Percentiles rank a stretch among this genome's conserved stretches.
These are phyloP conservation scores for Plebejus anna DNA, from an alignment of 2,888 invertebrate species.

Conservation along the genomic window DNA sequence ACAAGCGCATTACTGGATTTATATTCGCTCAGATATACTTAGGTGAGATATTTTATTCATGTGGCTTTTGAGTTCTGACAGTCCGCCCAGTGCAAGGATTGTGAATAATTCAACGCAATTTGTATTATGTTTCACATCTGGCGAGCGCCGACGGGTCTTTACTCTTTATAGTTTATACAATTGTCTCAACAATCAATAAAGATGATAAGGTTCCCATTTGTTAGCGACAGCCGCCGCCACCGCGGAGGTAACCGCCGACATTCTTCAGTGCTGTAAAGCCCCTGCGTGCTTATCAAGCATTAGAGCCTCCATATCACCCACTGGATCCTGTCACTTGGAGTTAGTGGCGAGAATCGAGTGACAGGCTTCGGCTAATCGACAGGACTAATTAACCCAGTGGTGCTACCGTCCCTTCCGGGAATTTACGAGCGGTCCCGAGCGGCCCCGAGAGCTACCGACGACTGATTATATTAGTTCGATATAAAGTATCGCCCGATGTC, in stretches of 20 bases:
- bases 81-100: background rate
- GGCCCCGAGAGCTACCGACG: conserved; percentile 25
- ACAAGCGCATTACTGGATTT: no score
- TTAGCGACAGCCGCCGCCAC: conserved; percentile 1
- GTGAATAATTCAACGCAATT: background rate
- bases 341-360: background rate
- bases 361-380: conserved; percentile 29
- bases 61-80: background rate
- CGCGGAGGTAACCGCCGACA: conserved; percentile 37
- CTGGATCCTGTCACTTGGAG: background rate
- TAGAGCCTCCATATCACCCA: background rate
- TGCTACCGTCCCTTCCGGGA: conserved; percentile 36
- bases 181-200: conserved; percentile 2
- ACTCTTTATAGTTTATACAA: background rate
- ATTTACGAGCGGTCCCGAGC: conserved; percentile 32
- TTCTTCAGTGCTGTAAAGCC: background rate
- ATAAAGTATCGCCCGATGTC: background rate
- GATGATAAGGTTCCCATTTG: conserved; percentile 13
- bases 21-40: background rate
- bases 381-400: conserved; percentile 30
- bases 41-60: no score
- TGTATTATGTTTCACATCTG: background rate
- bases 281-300: conserved; percentile 9
- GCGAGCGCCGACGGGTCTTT: background rate
- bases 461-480: conserved; percentile 4